A percentile compares a stretch with the other conserved stretches of the same genome.
These are phyloP conservation scores for Melanostoma mellinum DNA, from an alignment of 2,888 invertebrate genomes.

Conservation along the genomic window DNA sequence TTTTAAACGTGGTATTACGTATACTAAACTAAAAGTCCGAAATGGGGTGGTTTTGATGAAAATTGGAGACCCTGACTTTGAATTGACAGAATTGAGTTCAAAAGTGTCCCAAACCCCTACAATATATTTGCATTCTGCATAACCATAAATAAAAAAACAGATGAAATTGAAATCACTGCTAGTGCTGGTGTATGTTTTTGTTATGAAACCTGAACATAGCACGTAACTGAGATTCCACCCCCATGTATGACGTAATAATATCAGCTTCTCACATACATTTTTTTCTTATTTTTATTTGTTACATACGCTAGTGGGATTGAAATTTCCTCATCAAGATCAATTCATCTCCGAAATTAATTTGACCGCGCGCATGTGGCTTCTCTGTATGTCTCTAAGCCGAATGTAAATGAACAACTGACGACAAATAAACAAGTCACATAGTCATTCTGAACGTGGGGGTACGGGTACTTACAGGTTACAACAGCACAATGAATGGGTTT, in stretches of 20 bases:
- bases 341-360: constrained; percentile 72
- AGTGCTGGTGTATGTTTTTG: too few relatives aligned
- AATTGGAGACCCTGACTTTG: constrained; percentile 58
- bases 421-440: constrained; percentile 29
- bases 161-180: neutral
- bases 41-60: constrained; percentile 19
- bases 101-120: constrained; percentile 17
- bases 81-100: constrained; percentile 33
- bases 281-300: constrained; percentile 4
- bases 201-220: too few relatives aligned
- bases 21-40: neutral
- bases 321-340: constrained; percentile 73
- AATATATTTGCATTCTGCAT: constrained; percentile 1
- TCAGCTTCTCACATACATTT: constrained; percentile 25
- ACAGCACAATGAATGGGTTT: constrained; percentile 31
- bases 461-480: constrained; percentile 8
- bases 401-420: constrained; percentile 45
- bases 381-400: constrained; percentile 11
- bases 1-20: too few relatives aligned
- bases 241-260: constrained; percentile 34
- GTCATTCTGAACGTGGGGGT: neutral
- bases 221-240: constrained; percentile 15
- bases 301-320: constrained; percentile 61
- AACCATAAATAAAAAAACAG: neutral
- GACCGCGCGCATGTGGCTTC: constrained; percentile 65